Base-by-base conservation (phyloP, 2,113 vertebrate species). In the Vulpes vulpes region DNA sequence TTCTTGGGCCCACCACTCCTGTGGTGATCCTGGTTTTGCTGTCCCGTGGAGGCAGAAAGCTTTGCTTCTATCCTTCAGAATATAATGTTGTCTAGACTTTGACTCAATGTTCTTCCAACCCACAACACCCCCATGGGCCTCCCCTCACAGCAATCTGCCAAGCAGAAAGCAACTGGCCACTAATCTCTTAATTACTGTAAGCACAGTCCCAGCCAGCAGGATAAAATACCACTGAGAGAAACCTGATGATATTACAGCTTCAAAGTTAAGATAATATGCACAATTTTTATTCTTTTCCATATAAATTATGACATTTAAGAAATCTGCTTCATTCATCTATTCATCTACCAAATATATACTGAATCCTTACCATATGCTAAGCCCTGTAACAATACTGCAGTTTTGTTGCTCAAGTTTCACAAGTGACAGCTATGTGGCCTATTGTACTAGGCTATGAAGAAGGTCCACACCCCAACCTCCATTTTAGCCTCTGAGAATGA, bases 321-420 rank as follows among this genome's bases (percentile, higher is more conserved):
- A 83, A 92, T 76, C 78, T 94, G 49, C 65, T 76, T 64, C n/a
- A 71, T 65, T 67, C 62, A 80, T 91, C 64, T 60, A 71, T 65
- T 67, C 62, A 80, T 91, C 64, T 60, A 80, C 22, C 51, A 90
- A 55, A 73, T 49, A 35, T n/a, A 73, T 14, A 51, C n/a, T 59
- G 5, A 60, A n/a, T 65, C 51, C 76, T 62, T 49, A 88, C 60
- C 19, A 55, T 43, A 90, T 35, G 67, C 30, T 49, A 65, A 93
- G 60, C 14, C 27, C 57, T 69, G 5, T 55, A 38, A 80, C 57
- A 85, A 80, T 7, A 76, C 3, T 69, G 59, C 2, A 38, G 51
- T 87, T 94, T 87, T 51, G 64, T 59, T 71, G 32, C 74, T 74
- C n/a, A 85, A 38, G 67, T 53, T 84, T 73, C 23, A 2, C 20